These are phyloP conservation scores for Scolanthus callimorphus DNA, from an alignment of 92 coral and sea anemone genomes.

Conservation along the genomic window DNA sequence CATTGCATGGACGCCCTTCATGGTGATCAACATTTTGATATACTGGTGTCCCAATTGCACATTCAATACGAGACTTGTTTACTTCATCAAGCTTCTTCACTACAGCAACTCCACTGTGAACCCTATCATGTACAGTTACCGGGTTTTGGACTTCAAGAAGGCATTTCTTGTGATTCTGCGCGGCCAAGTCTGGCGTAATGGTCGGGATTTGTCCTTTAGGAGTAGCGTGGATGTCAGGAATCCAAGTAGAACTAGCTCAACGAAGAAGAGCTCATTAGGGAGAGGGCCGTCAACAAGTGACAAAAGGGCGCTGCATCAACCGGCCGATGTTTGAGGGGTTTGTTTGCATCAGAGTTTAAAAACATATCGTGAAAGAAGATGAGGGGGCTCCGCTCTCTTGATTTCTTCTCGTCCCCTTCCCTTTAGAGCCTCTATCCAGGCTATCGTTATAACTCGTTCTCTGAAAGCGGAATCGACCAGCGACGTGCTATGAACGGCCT, in stretches of 20 bases:
- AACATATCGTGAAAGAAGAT: too few relatives aligned
- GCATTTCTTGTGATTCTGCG: slow-evolving; percentile 36
- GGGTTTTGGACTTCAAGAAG: slow-evolving; percentile 52
- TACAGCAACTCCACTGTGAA: slow-evolving; percentile 64
- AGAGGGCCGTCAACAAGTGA: too few relatives aligned
- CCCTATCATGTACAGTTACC: slow-evolving; percentile 44
- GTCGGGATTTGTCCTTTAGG: slow-evolving; percentile 7
- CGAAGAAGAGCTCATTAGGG: too few relatives aligned
- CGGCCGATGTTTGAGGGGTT: too few relatives aligned
- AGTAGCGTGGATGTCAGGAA: slow-evolving; percentile 13
- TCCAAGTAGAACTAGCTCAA: neutral
- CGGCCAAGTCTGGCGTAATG: neutral
- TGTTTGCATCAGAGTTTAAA: too few relatives aligned
- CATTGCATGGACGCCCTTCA: slow-evolving; percentile 60
- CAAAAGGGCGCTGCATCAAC: too few relatives aligned
- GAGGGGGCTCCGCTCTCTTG: too few relatives aligned
- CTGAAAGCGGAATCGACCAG: too few relatives aligned
- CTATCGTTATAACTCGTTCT: too few relatives aligned
- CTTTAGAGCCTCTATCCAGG: too few relatives aligned
- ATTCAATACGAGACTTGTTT: slow-evolving; percentile 23
- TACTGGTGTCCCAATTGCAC: slow-evolving; percentile 26
- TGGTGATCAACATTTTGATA: slow-evolving; percentile 44
- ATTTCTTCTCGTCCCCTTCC: too few relatives aligned
- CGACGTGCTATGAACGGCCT: too few relatives aligned
- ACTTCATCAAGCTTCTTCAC: slow-evolving; percentile 49